Conservation (phyloP, 2,888 invertebrate genomes). For the Ligdia adustata region DNA sequence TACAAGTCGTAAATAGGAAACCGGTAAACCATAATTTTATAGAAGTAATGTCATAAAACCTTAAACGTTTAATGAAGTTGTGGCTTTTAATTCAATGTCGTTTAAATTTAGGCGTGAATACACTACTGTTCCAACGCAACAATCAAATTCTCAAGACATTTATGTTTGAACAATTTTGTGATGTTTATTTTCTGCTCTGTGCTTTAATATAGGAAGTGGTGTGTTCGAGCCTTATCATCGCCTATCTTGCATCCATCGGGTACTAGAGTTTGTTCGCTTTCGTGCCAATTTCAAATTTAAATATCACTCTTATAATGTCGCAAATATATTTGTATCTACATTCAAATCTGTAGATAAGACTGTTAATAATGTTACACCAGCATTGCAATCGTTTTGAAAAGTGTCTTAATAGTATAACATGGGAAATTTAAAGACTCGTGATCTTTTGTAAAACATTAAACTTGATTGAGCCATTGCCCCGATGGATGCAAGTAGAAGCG, state of each 20-base stretch:
- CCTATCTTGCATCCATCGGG: conserved; percentile 49
- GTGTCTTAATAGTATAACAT: too few relatives aligned
- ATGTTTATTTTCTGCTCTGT: neutral
- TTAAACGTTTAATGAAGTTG: conserved; percentile 13
- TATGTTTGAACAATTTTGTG: conserved; percentile 3
- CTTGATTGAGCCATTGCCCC: too few relatives aligned
- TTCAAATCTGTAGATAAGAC: too few relatives aligned
- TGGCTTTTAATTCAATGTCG: conserved; percentile 22
- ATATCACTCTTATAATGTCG: too few relatives aligned
- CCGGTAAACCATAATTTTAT: conserved; percentile 14
- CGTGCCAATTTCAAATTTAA: conserved; percentile 5
- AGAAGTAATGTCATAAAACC: conserved; percentile 1
- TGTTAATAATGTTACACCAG: too few relatives aligned
- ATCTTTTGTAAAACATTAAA: too few relatives aligned
- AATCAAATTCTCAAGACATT: conserved; percentile 15
- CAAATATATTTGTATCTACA: too few relatives aligned
- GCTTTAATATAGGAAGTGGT: conserved; percentile 29
- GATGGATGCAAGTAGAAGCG: conserved; percentile 63
- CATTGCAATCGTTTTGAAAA: too few relatives aligned
- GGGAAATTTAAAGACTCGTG: too few relatives aligned
- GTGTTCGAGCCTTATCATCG: conserved; percentile 41
- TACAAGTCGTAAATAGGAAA: conserved; percentile 18
- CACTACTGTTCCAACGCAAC: conserved; percentile 19
- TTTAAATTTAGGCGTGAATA: conserved; percentile 16
- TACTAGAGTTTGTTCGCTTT: conserved; percentile 22